phyloP scores from a whole-genome alignment of 2,797 vertebrate genomes.

The Squalus acanthias region DNA sequence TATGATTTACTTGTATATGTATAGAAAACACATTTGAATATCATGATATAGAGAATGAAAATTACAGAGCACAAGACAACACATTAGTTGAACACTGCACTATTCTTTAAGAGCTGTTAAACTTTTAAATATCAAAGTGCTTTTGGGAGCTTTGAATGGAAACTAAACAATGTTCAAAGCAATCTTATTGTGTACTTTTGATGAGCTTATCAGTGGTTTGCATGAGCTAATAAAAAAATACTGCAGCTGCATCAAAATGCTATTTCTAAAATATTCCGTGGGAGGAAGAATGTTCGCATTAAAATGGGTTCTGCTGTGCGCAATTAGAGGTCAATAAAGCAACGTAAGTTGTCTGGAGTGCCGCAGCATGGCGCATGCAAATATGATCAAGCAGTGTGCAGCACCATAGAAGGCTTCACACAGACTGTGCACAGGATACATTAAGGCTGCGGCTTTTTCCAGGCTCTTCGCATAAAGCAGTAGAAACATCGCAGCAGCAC shows the following conservation, averaged over 20 bases:
- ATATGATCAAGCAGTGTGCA: too few relatives aligned
- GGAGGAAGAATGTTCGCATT: neutral
- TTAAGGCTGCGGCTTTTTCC: too few relatives aligned
- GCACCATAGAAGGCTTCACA: too few relatives aligned
- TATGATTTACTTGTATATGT: neutral
- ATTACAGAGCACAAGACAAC: neutral
- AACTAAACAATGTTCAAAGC: neutral
- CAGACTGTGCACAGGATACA: too few relatives aligned
- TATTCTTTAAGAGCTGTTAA: neutral
- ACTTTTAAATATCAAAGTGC: neutral
- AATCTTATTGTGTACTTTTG: neutral
- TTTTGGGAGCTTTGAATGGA: neutral
- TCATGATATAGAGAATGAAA: neutral
- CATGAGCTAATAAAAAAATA: neutral
- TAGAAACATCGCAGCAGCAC: too few relatives aligned
- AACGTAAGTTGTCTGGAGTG: too few relatives aligned
- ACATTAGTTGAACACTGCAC: neutral
- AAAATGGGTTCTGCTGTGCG: neutral
- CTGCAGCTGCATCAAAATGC: neutral
- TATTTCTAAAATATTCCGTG: neutral
- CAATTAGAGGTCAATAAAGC: neutral
- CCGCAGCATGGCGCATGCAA: too few relatives aligned
- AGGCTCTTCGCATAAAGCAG: too few relatives aligned
- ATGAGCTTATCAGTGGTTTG: neutral
- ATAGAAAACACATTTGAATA: neutral